Base-by-base conservation (phyloP, 2,797 vertebrate species). In the Mormyrops attenuatus region DNA sequence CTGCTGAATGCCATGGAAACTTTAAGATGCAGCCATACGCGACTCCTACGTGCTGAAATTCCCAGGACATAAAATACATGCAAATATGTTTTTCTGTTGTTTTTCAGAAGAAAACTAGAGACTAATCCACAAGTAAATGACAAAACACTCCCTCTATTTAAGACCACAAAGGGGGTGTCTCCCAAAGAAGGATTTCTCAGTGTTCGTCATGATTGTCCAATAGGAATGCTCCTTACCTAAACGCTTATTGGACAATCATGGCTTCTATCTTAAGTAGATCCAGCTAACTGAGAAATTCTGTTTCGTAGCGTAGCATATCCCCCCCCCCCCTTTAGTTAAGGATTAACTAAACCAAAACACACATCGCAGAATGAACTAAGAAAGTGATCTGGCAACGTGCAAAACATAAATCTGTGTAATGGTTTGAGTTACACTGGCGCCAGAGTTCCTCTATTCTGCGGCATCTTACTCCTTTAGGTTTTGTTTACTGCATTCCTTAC, bases 401-500 rank as follows among this genome's bases (percentile, higher is more conserved):
- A 82, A 82, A 82, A 47, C 77, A 82, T 41, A 82, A 47, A 82
- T 82, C 38, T n/a, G 17, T 47, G 38, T 82, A 47, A 82, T 47
- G 17, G 77, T 47, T 47, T 47, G 38, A 82, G 77, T 41, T 8
- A 47, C 15, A 38, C 66, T 73, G 77, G 77, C 34, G 34, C 77
- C 34, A 20, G 38, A 47, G 77, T 9, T 80, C 34, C 34, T 44
- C 38, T 41, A 80, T 44, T 44, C 73, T 80, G 66, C 66, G 66
- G 66, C 30, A 38, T 38, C 30, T 73, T 38, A 38, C 66, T 15
- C 66, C 30, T 82, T 82, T n/a, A 47, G 38, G 38, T 82, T 82
- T 47, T 82, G 38, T 82, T 82, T 82, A 82, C 77, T 30, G 38
- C 77, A 82, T 82, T 82, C 77, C 77, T 82, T n/a, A 82, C 5